A percentile compares a stretch with the other conserved stretches of the same genome.
Evolutionary conservation across 35 echinoderm and acorn worm species (phyloP).

Genomic region (Strongylocentrotus purpuratus): DNA sequence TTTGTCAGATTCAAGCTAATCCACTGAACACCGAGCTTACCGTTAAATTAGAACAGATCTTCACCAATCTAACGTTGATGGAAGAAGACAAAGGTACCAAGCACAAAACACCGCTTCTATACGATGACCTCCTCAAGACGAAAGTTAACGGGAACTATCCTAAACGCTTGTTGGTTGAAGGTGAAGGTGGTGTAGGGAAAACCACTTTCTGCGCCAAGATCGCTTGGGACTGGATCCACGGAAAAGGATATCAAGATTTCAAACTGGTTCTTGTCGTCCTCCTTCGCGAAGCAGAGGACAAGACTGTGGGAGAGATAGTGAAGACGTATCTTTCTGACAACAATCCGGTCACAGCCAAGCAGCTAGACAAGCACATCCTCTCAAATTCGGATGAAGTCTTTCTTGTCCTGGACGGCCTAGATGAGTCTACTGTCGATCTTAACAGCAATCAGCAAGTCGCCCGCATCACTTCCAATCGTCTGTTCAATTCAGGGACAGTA

Average conservation of each 20-base stretch:
- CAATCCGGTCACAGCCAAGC: background rate
- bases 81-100: too few species aligned
- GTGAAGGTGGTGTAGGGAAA: conserved; percentile 33
- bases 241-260: background rate
- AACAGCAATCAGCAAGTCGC: too few species aligned
- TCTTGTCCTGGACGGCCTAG: background rate
- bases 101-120: too few species aligned
- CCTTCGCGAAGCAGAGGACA: background rate
- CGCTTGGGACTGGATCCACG: conserved; percentile 26
- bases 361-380: background rate
- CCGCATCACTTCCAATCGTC: too few species aligned
- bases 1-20: too few species aligned
- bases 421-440: background rate
- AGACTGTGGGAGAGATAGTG: background rate
- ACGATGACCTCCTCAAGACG: too few species aligned
- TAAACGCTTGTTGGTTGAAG: conserved; percentile 25
- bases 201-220: conserved; percentile 29
- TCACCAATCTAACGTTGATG: too few species aligned
- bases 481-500: too few species aligned
- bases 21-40: too few species aligned
- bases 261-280: background rate
- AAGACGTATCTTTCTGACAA: background rate
- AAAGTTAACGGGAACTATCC: background rate
- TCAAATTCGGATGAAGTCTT: background rate
- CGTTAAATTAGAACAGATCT: too few species aligned